Evolutionary conservation across 2,113 vertebrate genomes (phyloP).

Genomic region (Scartelaos histophorus): DNA sequence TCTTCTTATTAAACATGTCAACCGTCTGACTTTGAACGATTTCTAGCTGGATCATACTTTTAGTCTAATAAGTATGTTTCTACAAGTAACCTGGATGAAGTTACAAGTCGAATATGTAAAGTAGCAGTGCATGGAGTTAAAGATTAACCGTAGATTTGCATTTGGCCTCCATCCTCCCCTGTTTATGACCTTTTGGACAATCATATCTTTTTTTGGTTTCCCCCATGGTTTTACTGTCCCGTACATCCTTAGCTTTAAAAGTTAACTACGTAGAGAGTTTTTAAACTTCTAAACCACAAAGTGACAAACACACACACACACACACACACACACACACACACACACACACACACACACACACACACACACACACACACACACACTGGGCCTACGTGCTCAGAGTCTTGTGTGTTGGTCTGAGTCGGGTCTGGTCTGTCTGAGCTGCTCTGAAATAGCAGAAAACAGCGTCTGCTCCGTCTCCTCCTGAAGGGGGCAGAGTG

Average conservation of each 20-base stretch:
- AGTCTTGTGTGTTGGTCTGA: conserved; percentile 21
- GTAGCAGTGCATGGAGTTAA: not conserved
- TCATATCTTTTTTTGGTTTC: not conserved
- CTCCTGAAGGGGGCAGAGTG: conserved; percentile 56
- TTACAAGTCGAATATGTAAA: not conserved
- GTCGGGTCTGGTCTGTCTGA: not conserved
- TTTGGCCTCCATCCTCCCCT: not conserved
- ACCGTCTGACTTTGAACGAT: not conserved
- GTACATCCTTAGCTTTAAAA: not conserved
- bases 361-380: not conserved
- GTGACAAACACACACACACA: not conserved
- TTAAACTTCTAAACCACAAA: not conserved
- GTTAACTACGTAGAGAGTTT: not conserved
- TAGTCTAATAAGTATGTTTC: not conserved
- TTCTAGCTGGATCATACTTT: not conserved
- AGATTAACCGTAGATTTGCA: not conserved
- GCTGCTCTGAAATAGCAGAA: conserved; percentile 12
- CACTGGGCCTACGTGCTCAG: conserved; percentile 46
- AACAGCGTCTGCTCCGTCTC: conserved; percentile 42
- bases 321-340: not conserved
- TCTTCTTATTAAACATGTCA: not conserved
- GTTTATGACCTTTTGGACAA: not conserved
- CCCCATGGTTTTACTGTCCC: not conserved
- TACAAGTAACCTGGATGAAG: not conserved
- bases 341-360: too few relatives aligned